These are phyloP conservation scores for Emydoidea blandingii DNA, from an alignment of 2,797 vertebrate species.

Conservation along the genomic window DNA sequence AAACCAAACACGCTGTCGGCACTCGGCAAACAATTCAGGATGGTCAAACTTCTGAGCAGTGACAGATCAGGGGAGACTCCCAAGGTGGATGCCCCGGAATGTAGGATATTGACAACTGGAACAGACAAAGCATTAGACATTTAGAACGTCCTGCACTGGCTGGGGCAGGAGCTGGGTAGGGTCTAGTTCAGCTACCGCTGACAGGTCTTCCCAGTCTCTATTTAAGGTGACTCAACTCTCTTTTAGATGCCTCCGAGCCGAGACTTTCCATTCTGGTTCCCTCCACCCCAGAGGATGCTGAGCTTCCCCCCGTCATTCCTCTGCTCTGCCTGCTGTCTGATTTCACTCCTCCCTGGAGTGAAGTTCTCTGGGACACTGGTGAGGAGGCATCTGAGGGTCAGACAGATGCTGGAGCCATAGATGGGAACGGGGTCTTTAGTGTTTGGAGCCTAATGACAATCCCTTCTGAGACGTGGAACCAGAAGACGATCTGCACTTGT, in stretches of 20 bases:
- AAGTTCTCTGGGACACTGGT: not conserved
- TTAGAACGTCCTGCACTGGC: not conserved
- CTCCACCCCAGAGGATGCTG: rapidly evolving
- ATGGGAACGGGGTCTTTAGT: not conserved
- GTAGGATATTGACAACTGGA: not conserved
- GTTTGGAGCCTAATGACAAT: not conserved
- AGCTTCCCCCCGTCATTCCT: rapidly evolving
- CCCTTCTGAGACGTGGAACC: not conserved
- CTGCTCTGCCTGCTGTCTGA: not conserved
- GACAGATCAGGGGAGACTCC: not conserved
- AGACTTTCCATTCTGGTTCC: not conserved
- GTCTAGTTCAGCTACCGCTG: not conserved
- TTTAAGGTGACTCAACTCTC: rapidly evolving
- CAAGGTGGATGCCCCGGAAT: not conserved
- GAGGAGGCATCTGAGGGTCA: rapidly evolving
- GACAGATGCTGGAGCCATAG: not conserved
- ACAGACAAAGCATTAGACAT: not conserved
- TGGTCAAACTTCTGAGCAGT: not conserved
- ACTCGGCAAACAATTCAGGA: not conserved
- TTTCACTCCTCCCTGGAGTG: not conserved
- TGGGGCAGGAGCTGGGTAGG: not conserved
- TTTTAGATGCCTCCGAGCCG: not conserved
- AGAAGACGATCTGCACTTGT: not conserved
- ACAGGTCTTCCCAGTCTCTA: not conserved
- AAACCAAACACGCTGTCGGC: not conserved